Percentiles rank a stretch among this genome's conserved stretches.
phyloP scores from a whole-genome alignment of 2,888 invertebrate genomes.

The Dinocampus coccinellae region DNA sequence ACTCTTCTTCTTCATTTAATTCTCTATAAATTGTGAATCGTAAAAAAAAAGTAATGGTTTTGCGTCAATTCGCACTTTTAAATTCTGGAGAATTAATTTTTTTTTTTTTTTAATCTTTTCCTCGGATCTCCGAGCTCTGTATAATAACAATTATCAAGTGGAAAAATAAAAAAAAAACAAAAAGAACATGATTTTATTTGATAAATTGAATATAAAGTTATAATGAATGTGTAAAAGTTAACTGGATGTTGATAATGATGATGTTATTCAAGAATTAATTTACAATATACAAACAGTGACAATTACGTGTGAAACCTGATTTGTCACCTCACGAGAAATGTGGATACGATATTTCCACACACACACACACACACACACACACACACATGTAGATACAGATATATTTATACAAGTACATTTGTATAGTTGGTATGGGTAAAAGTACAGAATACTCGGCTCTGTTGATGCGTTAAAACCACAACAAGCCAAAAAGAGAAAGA shows the following conservation, averaged over 20 bases:
- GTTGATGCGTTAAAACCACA: slow-evolving; percentile 5
- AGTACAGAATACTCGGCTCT: neutral
- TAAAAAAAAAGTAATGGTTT: too few species aligned
- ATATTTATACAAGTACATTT: slow-evolving; percentile 8
- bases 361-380: neutral
- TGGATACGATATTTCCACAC: neutral
- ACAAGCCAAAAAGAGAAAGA: slow-evolving; percentile 26
- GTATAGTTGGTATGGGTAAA: slow-evolving; percentile 3
- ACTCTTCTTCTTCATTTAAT: too few species aligned
- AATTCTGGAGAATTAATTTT: too few species aligned
- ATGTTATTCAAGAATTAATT: slow-evolving; percentile 11
- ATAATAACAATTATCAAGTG: too few species aligned
- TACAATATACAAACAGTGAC: slow-evolving; percentile 35
- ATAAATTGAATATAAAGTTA: neutral
- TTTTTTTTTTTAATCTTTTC: too few species aligned
- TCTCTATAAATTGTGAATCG: too few species aligned
- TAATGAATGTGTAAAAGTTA: neutral
- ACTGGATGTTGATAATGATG: neutral
- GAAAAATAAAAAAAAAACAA: too few species aligned
- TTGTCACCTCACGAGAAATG: slow-evolving; percentile 29
- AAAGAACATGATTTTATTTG: too few species aligned
- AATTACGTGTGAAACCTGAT: slow-evolving; percentile 39
- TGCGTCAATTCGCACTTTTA: too few species aligned
- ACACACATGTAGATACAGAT: too few species aligned
- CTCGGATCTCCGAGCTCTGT: too few species aligned